These are phyloP conservation scores for Drosophila sordidapex DNA, from an alignment of 2,888 invertebrate genomes.

Conservation along the genomic window DNA sequence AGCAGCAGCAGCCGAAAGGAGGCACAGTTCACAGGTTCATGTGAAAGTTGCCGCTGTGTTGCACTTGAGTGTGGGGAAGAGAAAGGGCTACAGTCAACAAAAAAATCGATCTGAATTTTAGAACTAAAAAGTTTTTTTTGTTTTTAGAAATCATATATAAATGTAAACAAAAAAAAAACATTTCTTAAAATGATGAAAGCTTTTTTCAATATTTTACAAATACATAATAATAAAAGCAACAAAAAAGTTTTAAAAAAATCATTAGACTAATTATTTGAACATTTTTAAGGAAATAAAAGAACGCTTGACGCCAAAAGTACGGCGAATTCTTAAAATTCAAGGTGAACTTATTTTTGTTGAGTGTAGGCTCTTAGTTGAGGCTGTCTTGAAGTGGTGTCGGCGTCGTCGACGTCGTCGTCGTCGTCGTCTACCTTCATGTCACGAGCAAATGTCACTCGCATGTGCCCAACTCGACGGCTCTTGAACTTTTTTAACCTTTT, in stretches of 20 bases:
- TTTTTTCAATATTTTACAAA: not conserved
- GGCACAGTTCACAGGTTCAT: slow-evolving; percentile 74
- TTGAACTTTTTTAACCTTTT: slow-evolving; percentile 79
- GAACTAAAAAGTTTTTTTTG: not conserved
- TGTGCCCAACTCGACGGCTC: slow-evolving; percentile 70
- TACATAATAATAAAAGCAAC: not conserved
- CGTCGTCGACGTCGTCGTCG: slow-evolving; percentile 57
- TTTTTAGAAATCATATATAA: not conserved
- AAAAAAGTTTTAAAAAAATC: not conserved
- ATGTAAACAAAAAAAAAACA: no score
- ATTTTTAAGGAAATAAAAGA: not conserved
- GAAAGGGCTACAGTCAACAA: not conserved
- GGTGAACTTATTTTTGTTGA: not conserved
- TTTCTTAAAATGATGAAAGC: not conserved
- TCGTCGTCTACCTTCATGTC: slow-evolving; percentile 73
- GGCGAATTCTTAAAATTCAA: not conserved
- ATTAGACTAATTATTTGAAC: not conserved
- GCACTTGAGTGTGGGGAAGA: slow-evolving; percentile 38
- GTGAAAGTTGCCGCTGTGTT: slow-evolving; percentile 72
- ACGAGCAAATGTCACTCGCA: slow-evolving; percentile 78
- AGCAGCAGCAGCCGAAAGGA: slow-evolving; percentile 4
- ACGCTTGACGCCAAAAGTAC: not conserved
- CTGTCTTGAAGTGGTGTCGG: slow-evolving; percentile 62
- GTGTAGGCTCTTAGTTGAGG: slow-evolving; percentile 23
- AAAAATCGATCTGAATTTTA: not conserved